Evolutionary conservation across 2,888 invertebrate species (phyloP).

Genomic region (Digitonthophagus gazella): DNA sequence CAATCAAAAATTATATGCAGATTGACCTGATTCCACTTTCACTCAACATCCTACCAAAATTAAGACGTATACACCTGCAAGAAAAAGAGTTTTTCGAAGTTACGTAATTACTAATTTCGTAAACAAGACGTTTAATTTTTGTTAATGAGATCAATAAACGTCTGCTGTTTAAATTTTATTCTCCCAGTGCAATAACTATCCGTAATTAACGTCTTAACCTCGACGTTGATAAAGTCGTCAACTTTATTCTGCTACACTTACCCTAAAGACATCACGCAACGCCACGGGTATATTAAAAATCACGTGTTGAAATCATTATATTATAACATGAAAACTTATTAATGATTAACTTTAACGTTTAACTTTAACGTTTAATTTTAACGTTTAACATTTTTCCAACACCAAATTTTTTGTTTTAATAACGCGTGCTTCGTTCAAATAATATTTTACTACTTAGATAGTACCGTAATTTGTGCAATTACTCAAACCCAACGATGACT

Average conservation of each 20-base stretch:
- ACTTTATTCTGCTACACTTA: too few species aligned
- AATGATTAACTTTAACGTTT: background rate
- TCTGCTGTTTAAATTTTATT: background rate
- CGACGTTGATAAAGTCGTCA: background rate
- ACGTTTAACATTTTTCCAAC: background rate
- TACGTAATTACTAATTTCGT: background rate
- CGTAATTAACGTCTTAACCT: background rate
- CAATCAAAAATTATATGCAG: too few species aligned
- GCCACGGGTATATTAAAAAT: background rate
- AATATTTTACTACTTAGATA: background rate
- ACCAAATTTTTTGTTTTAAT: background rate
- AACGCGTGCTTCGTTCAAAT: background rate
- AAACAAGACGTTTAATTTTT: background rate
- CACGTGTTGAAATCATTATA: background rate
- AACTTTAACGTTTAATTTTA: background rate
- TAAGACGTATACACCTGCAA: background rate
- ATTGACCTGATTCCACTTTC: too few species aligned
- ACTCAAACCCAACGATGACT: slow-evolving; percentile 6
- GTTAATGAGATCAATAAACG: background rate
- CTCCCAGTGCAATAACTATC: background rate
- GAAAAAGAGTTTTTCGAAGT: background rate
- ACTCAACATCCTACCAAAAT: background rate
- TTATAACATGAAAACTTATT: background rate
- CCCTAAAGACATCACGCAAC: background rate
- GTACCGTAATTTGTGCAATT: background rate